Evolutionary conservation across 2,797 vertebrate species (phyloP).

Genomic region (Danio albolineatus): DNA sequence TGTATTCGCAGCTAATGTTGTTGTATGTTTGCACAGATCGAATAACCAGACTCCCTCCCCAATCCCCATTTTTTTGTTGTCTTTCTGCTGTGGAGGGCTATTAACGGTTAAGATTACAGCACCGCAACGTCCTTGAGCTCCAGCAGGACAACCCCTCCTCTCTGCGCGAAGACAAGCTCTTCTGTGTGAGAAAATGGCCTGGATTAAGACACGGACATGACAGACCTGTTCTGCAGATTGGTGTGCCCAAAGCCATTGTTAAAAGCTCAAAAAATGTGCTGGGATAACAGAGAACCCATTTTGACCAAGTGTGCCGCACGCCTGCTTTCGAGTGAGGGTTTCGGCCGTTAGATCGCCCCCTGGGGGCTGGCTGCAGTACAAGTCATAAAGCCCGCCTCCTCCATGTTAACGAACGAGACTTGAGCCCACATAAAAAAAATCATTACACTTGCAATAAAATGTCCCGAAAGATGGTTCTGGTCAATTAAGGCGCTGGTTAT

Average conservation of each 20-base stretch:
- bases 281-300: slow-evolving; percentile 27
- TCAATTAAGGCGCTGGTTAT: too few species aligned
- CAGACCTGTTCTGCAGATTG: slow-evolving; percentile 52
- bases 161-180: slow-evolving; percentile 72
- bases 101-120: slow-evolving; percentile 77
- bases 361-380: too few species aligned
- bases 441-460: too few species aligned
- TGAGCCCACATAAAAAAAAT: too few species aligned
- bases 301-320: too few species aligned
- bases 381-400: too few species aligned
- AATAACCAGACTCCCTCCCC: slow-evolving; percentile 27
- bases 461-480: too few species aligned
- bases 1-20: slow-evolving; percentile 6
- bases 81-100: slow-evolving; percentile 65
- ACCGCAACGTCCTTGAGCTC: slow-evolving; percentile 75
- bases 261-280: slow-evolving; percentile 27
- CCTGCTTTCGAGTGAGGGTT: too few species aligned
- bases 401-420: too few species aligned
- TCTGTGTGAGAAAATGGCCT: slow-evolving; percentile 62
- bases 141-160: slow-evolving; percentile 66
- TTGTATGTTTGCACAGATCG: neutral
- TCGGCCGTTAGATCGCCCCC: too few species aligned
- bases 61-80: slow-evolving; percentile 24
- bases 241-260: slow-evolving; percentile 46
- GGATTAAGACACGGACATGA: slow-evolving; percentile 22